Percentiles rank a stretch among this genome's conserved stretches.
These are phyloP conservation scores for Henricia sp. DNA, from an alignment of 53 echinoderm and acorn worm species.

Conservation along the genomic window DNA sequence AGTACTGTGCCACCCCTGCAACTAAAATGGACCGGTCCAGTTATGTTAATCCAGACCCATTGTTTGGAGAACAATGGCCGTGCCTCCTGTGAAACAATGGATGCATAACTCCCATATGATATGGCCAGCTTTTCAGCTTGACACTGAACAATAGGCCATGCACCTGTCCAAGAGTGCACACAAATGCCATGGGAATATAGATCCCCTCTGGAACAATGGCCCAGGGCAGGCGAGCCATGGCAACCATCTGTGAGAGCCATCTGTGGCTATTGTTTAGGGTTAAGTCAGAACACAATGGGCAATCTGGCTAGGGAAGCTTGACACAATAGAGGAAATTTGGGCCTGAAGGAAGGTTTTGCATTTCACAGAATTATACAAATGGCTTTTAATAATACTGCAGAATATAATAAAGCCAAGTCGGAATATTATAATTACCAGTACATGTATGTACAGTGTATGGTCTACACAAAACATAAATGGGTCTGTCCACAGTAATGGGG, in stretches of 20 bases:
- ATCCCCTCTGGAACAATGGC: conserved; percentile 12
- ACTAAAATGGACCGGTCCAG: neutral
- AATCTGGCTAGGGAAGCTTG: conserved; percentile 18
- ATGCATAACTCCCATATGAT: neutral
- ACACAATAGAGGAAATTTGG: neutral
- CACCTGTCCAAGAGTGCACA: neutral
- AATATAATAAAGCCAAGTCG: neutral
- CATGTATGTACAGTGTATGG: neutral
- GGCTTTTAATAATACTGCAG: neutral
- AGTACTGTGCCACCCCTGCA: conserved; percentile 1
- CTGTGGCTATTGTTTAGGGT: conserved; percentile 18
- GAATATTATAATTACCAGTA: neutral
- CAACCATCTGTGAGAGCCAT: conserved; percentile 50
- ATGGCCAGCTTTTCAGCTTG: conserved; percentile 5
- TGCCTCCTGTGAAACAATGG: neutral
- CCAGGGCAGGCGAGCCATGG: conserved; percentile 12
- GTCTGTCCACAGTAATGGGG: too few species aligned
- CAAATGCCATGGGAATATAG: neutral
- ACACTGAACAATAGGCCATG: neutral
- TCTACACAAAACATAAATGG: too few species aligned
- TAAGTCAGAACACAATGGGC: conserved; percentile 5
- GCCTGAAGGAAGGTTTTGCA: neutral
- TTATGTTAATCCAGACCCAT: neutral
- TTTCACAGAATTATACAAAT: neutral
- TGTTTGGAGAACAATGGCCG: conserved; percentile 13